Conservation (phyloP, 2,113 vertebrate species). For the Calyptommatus sinebrachiatus region DNA sequence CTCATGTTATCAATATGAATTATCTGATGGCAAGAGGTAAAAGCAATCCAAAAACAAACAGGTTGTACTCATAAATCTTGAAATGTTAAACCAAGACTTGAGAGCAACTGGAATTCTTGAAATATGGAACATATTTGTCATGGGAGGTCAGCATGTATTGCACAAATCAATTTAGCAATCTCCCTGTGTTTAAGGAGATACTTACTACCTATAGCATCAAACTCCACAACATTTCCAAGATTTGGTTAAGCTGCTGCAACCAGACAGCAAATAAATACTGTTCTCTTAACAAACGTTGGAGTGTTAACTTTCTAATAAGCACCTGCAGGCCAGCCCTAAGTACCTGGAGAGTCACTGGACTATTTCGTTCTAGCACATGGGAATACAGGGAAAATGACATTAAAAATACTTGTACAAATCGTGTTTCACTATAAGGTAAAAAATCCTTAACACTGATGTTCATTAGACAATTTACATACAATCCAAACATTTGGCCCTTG, state of each 20-base stretch:
- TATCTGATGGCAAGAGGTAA: neutral
- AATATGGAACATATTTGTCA: neutral
- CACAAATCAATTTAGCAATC: neutral
- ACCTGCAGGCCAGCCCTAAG: constrained; percentile 7
- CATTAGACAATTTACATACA: constrained; percentile 31
- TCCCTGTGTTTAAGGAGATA: neutral
- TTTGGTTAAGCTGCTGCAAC: neutral
- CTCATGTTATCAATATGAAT: neutral
- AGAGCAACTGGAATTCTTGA: neutral
- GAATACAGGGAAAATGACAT: neutral
- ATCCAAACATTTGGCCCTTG: constrained; percentile 62
- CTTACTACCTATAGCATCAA: neutral
- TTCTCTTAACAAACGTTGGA: neutral
- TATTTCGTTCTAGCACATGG: neutral
- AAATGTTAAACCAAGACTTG: neutral
- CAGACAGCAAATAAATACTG: neutral
- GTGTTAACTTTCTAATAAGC: neutral
- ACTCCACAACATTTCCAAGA: neutral
- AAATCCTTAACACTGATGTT: neutral
- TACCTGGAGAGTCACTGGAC: neutral
- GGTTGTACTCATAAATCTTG: neutral
- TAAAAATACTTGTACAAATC: neutral
- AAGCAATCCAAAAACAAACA: neutral
- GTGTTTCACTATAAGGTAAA: neutral
- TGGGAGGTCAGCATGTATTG: neutral